Evolutionary conservation across 2,888 invertebrate genomes (phyloP).

Genomic region (Acronicta psi): DNA sequence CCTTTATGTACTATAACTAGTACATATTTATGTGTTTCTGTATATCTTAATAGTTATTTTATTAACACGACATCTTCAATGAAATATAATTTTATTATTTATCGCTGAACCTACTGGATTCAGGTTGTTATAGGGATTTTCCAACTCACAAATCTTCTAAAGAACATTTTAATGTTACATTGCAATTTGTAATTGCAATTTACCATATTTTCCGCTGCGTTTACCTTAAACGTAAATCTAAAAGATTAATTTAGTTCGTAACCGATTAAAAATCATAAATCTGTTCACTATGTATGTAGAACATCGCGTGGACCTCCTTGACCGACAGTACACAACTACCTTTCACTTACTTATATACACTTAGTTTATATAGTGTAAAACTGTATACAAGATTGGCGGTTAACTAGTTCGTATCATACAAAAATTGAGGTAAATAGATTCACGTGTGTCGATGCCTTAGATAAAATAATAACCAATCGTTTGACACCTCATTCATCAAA

Average conservation of each 20-base stretch:
- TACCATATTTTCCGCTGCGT: conserved; percentile 20
- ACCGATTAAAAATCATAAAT: conserved; percentile 39
- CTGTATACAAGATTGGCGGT: conserved; percentile 25
- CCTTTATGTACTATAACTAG: too few species aligned
- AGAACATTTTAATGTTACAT: background rate
- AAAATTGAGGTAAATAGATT: conserved; percentile 29
- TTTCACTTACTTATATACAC: conserved; percentile 77
- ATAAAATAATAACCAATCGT: conserved; percentile 18
- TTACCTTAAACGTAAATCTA: conserved; percentile 32
- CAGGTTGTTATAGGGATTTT: too few species aligned
- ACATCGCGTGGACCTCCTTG: conserved; percentile 78
- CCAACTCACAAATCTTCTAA: background rate
- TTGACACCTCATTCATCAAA: too few species aligned
- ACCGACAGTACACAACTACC: conserved; percentile 71
- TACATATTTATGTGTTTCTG: too few species aligned
- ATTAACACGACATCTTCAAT: too few species aligned
- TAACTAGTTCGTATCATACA: conserved; percentile 23
- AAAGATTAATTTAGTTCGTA: conserved; percentile 15
- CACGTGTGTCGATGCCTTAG: conserved; percentile 20
- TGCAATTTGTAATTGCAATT: background rate
- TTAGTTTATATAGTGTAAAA: conserved; percentile 45
- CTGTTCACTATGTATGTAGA: conserved; percentile 61
- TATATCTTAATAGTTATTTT: too few species aligned
- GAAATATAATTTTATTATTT: too few species aligned
- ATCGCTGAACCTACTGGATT: too few species aligned